Evolutionary conservation across 2,113 vertebrate genomes (phyloP).

Genomic region (Caranx ignobilis): DNA sequence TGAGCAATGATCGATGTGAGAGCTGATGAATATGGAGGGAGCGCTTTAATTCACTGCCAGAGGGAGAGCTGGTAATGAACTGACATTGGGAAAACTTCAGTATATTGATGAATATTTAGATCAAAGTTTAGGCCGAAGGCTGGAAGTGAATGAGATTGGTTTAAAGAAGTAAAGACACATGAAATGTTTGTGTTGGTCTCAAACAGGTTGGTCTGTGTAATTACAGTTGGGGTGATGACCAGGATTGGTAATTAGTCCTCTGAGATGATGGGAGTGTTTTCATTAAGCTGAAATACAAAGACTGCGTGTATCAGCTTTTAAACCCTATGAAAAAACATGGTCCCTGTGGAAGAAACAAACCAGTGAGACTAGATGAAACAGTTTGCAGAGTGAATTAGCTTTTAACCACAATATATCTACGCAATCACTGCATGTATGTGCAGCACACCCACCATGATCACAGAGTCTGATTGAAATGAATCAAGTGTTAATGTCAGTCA

Average conservation of each 20-base stretch:
- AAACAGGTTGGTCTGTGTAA: not conserved
- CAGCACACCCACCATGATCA: too few relatives aligned
- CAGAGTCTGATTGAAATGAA: too few relatives aligned
- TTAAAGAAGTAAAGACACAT: slow-evolving; percentile 5
- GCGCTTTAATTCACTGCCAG: slow-evolving; percentile 5
- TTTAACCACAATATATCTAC: not conserved
- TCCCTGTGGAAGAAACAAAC: not conserved
- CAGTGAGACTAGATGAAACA: not conserved
- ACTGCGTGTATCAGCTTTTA: not conserved
- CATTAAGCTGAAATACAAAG: not conserved
- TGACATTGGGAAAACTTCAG: not conserved
- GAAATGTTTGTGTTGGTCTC: not conserved
- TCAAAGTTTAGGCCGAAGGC: slow-evolving; percentile 5
- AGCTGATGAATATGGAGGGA: slow-evolving; percentile 44
- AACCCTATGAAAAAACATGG: not conserved
- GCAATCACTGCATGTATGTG: not conserved
- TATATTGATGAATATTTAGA: slow-evolving; percentile 7
- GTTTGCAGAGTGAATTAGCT: not conserved
- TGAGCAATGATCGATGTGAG: slow-evolving; percentile 24
- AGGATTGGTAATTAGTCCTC: not conserved
- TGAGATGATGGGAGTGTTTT: not conserved
- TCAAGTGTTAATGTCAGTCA: too few relatives aligned
- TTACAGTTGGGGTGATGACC: not conserved
- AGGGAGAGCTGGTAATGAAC: slow-evolving; percentile 10
- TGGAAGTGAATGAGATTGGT: not conserved